Evolutionary conservation across 1,140 invertebrate species (phyloP).

Genomic region (Pogonus chalceus): DNA sequence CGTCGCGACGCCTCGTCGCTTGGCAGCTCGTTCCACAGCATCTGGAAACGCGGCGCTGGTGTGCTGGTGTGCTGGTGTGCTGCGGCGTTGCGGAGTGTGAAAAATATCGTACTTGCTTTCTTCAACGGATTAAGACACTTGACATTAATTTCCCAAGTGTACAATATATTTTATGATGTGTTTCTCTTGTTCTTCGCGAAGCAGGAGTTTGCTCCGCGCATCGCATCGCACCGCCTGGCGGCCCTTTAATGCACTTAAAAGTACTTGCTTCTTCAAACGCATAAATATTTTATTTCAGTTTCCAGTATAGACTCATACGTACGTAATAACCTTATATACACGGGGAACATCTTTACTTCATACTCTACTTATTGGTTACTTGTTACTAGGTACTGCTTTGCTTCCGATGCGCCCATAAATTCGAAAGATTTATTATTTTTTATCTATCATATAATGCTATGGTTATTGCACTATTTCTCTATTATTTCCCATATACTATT

Average conservation of each 20-base stretch:
- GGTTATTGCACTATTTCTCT: too few relatives aligned
- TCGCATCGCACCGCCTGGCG: conserved; percentile 13
- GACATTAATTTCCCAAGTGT: conserved; percentile 34
- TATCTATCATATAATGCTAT: too few relatives aligned
- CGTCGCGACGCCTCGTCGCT: too few relatives aligned
- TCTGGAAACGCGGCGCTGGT: conserved; percentile 16
- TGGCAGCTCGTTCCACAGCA: conserved; percentile 20
- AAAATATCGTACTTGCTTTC: conserved; percentile 30
- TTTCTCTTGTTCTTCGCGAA: conserved; percentile 20
- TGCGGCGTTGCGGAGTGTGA: conserved; percentile 23
- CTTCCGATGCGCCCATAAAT: too few relatives aligned
- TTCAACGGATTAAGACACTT: conserved; percentile 33
- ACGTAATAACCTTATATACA: too few relatives aligned
- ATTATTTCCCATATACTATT: too few relatives aligned
- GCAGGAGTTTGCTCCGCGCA: conserved; percentile 11
- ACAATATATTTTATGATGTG: conserved; percentile 35
- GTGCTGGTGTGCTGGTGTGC: conserved; percentile 12
- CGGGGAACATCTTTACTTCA: too few relatives aligned
- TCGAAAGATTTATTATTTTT: too few relatives aligned
- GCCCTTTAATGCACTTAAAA: conserved; percentile 29
- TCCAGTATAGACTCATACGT: too few relatives aligned
- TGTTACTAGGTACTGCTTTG: too few relatives aligned
- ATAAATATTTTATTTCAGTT: conserved; percentile 29
- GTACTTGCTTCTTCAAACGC: conserved; percentile 21
- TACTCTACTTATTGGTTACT: too few relatives aligned